These are phyloP conservation scores for Crotophaga sulcirostris DNA, from an alignment of 2,113 vertebrate species.

Conservation along the genomic window DNA sequence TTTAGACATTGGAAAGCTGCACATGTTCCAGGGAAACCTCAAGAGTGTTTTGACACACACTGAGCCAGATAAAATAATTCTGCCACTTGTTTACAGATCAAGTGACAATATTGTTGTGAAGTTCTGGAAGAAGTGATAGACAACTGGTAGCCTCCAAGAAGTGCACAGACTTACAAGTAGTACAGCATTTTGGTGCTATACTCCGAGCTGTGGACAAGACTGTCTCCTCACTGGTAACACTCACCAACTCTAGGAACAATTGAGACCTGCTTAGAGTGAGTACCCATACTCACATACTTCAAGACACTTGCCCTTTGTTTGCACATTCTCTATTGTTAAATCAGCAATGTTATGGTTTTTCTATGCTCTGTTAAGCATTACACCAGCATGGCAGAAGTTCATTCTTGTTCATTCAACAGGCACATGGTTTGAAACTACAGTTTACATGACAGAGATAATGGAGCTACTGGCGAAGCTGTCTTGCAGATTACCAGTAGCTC, in stretches of 20 bases:
- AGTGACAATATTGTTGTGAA: background rate
- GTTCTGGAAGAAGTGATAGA: background rate
- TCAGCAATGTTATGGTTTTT: background rate
- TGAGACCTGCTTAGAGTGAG: background rate
- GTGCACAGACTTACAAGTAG: background rate
- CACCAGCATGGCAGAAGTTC: rapidly evolving
- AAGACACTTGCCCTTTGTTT: background rate
- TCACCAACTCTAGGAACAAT: background rate
- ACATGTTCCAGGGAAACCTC: background rate
- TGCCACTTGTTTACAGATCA: conserved; percentile 38
- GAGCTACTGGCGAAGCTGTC: background rate
- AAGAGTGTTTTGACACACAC: conserved; percentile 3
- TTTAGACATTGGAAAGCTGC: background rate
- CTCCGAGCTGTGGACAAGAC: background rate
- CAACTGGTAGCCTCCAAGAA: conserved; percentile 4
- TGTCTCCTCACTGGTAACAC: background rate
- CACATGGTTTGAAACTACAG: background rate
- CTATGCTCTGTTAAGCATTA: background rate
- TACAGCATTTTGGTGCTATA: background rate
- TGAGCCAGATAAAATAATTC: background rate
- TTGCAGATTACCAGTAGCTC: background rate
- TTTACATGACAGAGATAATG: background rate
- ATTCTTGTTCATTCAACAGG: background rate
- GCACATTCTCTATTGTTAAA: background rate
- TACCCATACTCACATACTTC: rapidly evolving